A percentile compares a stretch with the other conserved stretches of the same genome.
Conservation (phyloP, 1,140 invertebrate species). For the Bombus terrestris region DNA sequence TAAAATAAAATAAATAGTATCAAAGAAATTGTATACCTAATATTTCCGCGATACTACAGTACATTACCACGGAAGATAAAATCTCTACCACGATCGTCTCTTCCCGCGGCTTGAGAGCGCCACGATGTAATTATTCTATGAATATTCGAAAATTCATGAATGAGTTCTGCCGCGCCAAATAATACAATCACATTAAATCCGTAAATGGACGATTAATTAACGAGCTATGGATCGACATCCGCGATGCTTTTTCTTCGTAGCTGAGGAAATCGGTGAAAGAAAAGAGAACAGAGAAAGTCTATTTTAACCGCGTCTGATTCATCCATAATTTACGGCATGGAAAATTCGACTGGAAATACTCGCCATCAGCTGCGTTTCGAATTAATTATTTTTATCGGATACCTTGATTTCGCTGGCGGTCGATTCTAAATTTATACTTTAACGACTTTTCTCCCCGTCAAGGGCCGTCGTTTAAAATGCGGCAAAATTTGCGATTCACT, state of each 20-base stretch:
- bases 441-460: not conserved
- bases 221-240: not conserved
- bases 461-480: not conserved
- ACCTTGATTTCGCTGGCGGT: too few species aligned
- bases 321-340: not conserved
- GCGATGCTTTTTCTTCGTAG: not conserved
- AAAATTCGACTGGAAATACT: not conserved
- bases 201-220: conserved; percentile 12
- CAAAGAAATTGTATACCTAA: too few species aligned
- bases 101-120: too few species aligned
- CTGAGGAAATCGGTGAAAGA: not conserved
- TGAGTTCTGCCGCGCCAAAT: too few species aligned
- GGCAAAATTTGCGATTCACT: not conserved
- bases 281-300: not conserved
- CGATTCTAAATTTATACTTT: not conserved
- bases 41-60: not conserved
- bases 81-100: not conserved
- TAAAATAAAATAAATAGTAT: too few species aligned
- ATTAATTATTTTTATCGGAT: not conserved
- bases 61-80: not conserved
- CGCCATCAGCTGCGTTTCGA: not conserved
- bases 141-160: too few species aligned
- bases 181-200: too few species aligned
- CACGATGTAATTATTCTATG: too few species aligned
- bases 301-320: too few species aligned